phyloP scores from a whole-genome alignment of 2,113 vertebrate genomes.

The Atherinomorus stipes region DNA sequence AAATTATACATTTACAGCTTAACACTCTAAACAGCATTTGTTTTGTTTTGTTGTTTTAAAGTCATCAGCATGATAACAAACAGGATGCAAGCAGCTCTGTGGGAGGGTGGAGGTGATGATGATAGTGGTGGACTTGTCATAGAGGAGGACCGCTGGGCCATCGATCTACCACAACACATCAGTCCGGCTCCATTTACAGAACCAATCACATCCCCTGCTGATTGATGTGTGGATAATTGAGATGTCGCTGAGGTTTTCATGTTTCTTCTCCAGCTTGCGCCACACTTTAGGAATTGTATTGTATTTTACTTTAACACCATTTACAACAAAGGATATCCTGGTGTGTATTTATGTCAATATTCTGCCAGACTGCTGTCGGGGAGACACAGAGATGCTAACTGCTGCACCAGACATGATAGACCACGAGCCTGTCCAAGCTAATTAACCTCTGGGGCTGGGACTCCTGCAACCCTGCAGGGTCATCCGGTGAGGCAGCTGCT shows the following conservation, averaged over 20 bases:
- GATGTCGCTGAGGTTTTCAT: slow-evolving; percentile 76
- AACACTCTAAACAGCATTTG: slow-evolving; percentile 7
- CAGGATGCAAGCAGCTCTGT: slow-evolving; percentile 49
- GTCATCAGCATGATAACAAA: slow-evolving; percentile 54
- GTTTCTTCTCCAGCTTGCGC: slow-evolving; percentile 62
- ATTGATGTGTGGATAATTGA: slow-evolving; percentile 84
- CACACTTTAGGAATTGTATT: slow-evolving; percentile 75
- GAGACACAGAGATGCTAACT: slow-evolving; percentile 62
- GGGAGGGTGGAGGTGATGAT: slow-evolving; percentile 55
- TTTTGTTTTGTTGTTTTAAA: slow-evolving; percentile 26
- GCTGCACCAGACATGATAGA: slow-evolving; percentile 55
- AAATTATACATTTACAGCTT: not conserved
- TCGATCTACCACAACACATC: slow-evolving; percentile 78
- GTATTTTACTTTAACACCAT: slow-evolving; percentile 78
- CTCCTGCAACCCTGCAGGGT: slow-evolving; percentile 72
- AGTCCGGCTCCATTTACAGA: slow-evolving; percentile 72
- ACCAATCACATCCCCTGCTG: slow-evolving; percentile 75
- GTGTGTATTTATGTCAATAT: slow-evolving; percentile 77
- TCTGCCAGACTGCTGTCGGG: slow-evolving; percentile 66
- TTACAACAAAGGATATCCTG: slow-evolving; percentile 75
- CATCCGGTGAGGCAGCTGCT: slow-evolving; percentile 64
- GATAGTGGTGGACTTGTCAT: slow-evolving; percentile 61
- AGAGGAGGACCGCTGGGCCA: slow-evolving; percentile 70
- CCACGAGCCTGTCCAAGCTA: slow-evolving; percentile 73
- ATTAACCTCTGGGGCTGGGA: slow-evolving; percentile 77